These are phyloP conservation scores for Leptatherina wallacei DNA, from an alignment of 2,797 vertebrate species.

Conservation along the genomic window DNA sequence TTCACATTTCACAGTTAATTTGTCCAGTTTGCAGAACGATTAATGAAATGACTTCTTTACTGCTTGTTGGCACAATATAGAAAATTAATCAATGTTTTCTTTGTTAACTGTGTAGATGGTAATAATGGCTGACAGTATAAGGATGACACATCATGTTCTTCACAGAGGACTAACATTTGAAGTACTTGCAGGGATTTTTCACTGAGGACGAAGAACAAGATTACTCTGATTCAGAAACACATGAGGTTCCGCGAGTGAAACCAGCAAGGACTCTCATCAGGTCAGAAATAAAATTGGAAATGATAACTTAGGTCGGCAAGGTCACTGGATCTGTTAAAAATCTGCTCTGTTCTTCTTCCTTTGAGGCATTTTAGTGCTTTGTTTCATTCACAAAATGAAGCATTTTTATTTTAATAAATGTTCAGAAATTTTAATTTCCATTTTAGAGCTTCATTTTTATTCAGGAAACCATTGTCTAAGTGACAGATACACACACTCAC, in stretches of 20 bases:
- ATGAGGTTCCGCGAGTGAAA: neutral
- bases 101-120: too few species aligned
- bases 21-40: neutral
- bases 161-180: neutral
- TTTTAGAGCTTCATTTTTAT: too few species aligned
- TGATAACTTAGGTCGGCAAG: neutral
- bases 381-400: neutral
- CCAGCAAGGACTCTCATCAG: neutral
- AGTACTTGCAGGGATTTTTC: constrained; percentile 18
- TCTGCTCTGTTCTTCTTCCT: neutral
- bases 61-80: neutral
- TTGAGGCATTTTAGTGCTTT: neutral
- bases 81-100: neutral
- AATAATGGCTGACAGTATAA: neutral
- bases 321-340: neutral
- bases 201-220: constrained; percentile 14
- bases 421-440: too few species aligned
- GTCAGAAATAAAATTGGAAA: constrained; percentile 13
- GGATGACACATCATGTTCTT: neutral
- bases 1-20: neutral
- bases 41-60: neutral
- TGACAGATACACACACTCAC: too few species aligned
- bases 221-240: constrained; percentile 1
- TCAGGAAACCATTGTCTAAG: too few species aligned
- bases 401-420: too few species aligned